Evolutionary conservation across 1,140 invertebrate species (phyloP).

Genomic region (Geopemphigus sp.): DNA sequence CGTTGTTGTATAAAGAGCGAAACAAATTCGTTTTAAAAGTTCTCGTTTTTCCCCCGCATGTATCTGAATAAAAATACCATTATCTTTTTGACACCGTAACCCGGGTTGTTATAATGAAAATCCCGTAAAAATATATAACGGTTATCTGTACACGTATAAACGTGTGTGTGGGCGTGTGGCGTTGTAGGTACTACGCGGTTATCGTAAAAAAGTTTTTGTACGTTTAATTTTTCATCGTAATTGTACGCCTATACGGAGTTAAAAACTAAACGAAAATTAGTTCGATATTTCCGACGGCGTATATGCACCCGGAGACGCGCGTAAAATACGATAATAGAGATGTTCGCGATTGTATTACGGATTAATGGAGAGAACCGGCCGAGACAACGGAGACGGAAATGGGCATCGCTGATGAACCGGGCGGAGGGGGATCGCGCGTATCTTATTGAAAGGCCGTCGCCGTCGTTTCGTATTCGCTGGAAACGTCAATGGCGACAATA

Average conservation of each 20-base stretch:
- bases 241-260: neutral
- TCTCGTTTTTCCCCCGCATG: neutral
- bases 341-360: too few species aligned
- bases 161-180: too few species aligned
- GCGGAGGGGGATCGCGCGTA: too few species aligned
- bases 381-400: too few species aligned
- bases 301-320: too few species aligned
- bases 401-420: too few species aligned
- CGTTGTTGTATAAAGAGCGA: neutral
- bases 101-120: neutral
- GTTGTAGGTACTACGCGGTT: neutral
- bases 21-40: constrained; percentile 14
- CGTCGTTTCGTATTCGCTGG: neutral
- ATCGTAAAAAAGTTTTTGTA: neutral
- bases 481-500: neutral
- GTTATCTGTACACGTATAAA: constrained; percentile 2
- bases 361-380: too few species aligned
- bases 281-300: neutral
- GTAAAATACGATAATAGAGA: too few species aligned
- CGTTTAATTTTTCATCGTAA: neutral
- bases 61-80: neutral
- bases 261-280: neutral
- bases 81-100: constrained; percentile 16
- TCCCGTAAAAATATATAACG: neutral
- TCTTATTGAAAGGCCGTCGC: too few species aligned